A percentile compares a stretch with the other conserved stretches of the same genome.
These are phyloP conservation scores for Sinocyclocheilus rhinocerous DNA, from an alignment of 2,113 vertebrate genomes.

Conservation along the genomic window DNA sequence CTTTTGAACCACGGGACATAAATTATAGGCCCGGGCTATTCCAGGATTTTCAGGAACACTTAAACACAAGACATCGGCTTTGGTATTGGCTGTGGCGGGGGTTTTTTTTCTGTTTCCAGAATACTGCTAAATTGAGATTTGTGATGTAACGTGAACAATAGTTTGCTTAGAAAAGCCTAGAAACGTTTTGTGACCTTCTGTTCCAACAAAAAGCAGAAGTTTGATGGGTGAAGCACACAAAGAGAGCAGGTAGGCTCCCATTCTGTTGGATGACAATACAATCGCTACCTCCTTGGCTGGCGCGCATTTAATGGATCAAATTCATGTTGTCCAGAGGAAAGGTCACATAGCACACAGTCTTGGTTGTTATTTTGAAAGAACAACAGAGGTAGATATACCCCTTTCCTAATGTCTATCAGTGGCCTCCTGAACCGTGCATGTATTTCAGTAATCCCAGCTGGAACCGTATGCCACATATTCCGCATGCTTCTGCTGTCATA, in stretches of 20 bases:
- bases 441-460: slow-evolving; percentile 56
- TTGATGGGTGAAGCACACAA: slow-evolving; percentile 55
- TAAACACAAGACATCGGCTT: neutral
- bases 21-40: neutral
- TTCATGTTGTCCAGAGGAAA: slow-evolving; percentile 74
- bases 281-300: slow-evolving; percentile 52
- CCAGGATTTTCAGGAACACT: slow-evolving; percentile 22
- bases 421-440: slow-evolving; percentile 57
- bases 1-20: neutral
- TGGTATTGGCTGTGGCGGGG: neutral
- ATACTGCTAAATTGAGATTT: neutral
- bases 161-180: neutral
- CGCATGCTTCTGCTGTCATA: slow-evolving; percentile 61
- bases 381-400: slow-evolving; percentile 66
- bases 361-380: slow-evolving; percentile 77
- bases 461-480: slow-evolving; percentile 52
- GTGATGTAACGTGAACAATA: neutral
- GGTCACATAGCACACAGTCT: slow-evolving; percentile 75
- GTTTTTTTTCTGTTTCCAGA: neutral
- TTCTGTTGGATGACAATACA: slow-evolving; percentile 69
- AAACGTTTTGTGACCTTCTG: slow-evolving; percentile 21
- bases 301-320: slow-evolving; percentile 71
- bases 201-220: slow-evolving; percentile 47
- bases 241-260: slow-evolving; percentile 66
- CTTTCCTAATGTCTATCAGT: slow-evolving; percentile 58